Base-by-base conservation (phyloP, 2,113 vertebrate species). In the Ornithorhynchus anatinus region DNA sequence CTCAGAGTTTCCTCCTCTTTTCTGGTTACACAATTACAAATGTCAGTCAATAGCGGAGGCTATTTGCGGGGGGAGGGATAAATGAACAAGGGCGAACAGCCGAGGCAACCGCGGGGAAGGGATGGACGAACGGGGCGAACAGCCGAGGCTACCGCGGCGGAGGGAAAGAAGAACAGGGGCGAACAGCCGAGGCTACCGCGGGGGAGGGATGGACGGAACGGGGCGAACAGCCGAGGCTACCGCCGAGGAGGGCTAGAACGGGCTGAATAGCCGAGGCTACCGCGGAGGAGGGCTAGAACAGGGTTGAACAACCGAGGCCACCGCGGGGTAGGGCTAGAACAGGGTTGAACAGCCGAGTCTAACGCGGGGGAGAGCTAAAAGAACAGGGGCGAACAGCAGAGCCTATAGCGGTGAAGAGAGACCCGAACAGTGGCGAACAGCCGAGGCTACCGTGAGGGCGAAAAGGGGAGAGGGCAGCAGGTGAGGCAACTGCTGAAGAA, bases 1-100 rank as follows among this genome's bases (percentile, higher is more conserved):
- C 93, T 96, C 81, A 89, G 81, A 32, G 92, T 79, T 75, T 97
- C 95, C 45, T 97, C 94, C 54, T 92, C 94, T 94, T 95, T 96
- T 88, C 98, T 99, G 85, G 31, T 75, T 0, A 2, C 36, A 69
- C 2, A 19, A 64, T 59, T 67, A 59, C 67, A 59, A 67, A n/a
- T n/a, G n/a, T n/a, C n/a, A n/a, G n/a, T n/a, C n/a, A n/a, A n/a
- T 52, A 1, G 60, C 23, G 1, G 67, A 4, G 4, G 6, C 50
- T 42, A 77, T 81, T 58, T 45, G 54, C 45, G 69, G 17, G 11
- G 19, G 23, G 11, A 6, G 31, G 33, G 57, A 66, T 9, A 14
- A 14, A 12, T 3, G 19, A 27, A 12, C 31, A 33, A 32, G 3
- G 5, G 5, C 48, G 10, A 32, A 32, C 5, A 17, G 5, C 50